A percentile compares a stretch with the other conserved stretches of the same genome.
Conservation (phyloP, 2,797 vertebrate genomes). For the Peromyscus aztecus region DNA sequence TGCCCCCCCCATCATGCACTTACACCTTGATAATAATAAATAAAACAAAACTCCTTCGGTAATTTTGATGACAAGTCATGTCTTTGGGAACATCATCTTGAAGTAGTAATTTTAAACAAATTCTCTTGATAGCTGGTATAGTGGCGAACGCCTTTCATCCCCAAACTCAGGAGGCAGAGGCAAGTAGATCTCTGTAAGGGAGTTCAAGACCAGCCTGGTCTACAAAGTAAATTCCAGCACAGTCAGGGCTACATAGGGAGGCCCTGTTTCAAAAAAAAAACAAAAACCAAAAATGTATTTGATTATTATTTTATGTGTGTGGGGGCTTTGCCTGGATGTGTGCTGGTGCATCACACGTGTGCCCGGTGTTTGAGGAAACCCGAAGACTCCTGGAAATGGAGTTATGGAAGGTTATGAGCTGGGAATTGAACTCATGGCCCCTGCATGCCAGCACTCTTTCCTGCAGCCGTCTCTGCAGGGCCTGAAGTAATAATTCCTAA, state of each 20-base stretch:
- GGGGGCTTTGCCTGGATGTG: background rate
- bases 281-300: too few relatives aligned
- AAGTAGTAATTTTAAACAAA: background rate
- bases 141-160: background rate
- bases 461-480: background rate
- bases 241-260: background rate
- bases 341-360: background rate
- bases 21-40: background rate
- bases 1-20: background rate
- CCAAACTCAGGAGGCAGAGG: background rate
- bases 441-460: background rate
- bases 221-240: background rate
- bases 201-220: background rate
- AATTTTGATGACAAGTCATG: background rate
- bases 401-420: background rate
- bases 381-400: background rate
- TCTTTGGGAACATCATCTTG: background rate
- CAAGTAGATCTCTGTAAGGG: background rate
- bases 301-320: background rate
- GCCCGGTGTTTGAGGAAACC: background rate
- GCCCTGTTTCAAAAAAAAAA: background rate
- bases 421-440: background rate
- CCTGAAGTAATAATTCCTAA: background rate
- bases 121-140: background rate
- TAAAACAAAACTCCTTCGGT: background rate